Evolutionary conservation across 2,888 invertebrate species (phyloP).

Genomic region (Pachymerium ferrugineum): DNA sequence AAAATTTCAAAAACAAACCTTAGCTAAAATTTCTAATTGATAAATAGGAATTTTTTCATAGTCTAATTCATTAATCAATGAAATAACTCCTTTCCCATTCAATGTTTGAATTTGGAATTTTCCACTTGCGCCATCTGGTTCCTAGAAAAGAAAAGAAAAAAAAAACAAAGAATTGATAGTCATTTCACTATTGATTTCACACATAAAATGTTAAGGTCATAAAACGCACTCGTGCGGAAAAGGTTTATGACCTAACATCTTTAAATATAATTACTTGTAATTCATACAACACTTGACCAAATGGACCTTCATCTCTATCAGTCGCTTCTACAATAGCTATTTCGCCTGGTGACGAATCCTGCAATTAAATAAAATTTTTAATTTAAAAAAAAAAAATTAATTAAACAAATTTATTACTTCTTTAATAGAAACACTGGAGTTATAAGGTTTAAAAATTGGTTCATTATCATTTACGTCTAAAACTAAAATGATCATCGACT

Average conservation of each 20-base stretch:
- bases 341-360: constrained; percentile 63
- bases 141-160: constrained; percentile 32
- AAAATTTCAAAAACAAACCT: constrained; percentile 33
- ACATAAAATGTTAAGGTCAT: not conserved
- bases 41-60: constrained; percentile 82
- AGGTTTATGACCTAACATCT: not conserved
- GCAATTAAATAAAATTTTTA: constrained; percentile 42
- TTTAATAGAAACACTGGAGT: constrained; percentile 69
- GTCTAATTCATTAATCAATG: constrained; percentile 69
- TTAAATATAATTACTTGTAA: constrained; percentile 56
- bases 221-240: not conserved
- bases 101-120: constrained; percentile 74
- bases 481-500: constrained; percentile 77
- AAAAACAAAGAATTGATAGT: not conserved
- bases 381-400: not conserved
- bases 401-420: constrained; percentile 50
- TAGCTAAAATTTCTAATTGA: constrained; percentile 55
- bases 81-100: constrained; percentile 76
- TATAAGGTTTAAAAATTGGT: constrained; percentile 79
- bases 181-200: not conserved
- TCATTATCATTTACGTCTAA: constrained; percentile 88
- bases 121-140: constrained; percentile 68
- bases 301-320: constrained; percentile 84
- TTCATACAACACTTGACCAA: constrained; percentile 84
- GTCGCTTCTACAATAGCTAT: constrained; percentile 77